Evolutionary conservation across 1,140 invertebrate genomes (phyloP), one percentile per base, ranked within the genome.

Genomic region (Cardiocondyla obscurior): DNA sequence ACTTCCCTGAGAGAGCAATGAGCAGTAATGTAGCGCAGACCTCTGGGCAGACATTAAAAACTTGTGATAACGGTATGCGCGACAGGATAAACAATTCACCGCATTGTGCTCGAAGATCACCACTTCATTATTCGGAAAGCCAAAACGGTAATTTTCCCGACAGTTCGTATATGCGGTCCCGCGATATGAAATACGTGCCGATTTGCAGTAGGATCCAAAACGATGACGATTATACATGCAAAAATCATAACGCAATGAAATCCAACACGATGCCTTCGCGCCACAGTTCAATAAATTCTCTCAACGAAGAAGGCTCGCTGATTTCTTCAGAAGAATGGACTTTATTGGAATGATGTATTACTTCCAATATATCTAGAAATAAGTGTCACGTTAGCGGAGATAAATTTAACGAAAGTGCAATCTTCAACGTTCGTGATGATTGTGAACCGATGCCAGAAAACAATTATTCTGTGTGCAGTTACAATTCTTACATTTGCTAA

Each of bases 401-500:
- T n/a, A 86, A 87, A 7, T 3, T 39, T 25, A 39, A 46, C 0
- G 85, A 86, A 5, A 44, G 44, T 28, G 51, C 14, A 33, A 64
- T 82, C 0, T 39, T 69, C 0, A 64, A 55, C 5, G 33, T 16
- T 0, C 49, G 69, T 1, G 86, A 88, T 4, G 81, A 87, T 3
- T 82, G 73, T 12, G 84, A 87, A 2, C 28, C 58, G 1, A 76
- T 85, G 53, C 25, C 64, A 0, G 84, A 87, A 10, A 85, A 88
- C 19, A 87, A 84, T 88, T 87, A 81, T 22, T 88, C 85, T 3
- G 84, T 87, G 22, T 84, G 82, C 46, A 88, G 82, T 33, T 88
- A 86, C 36, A 87, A 87, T 62, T 88, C 85, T 0, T 87, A 84
- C 2, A 42, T 87, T n/a, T 87, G 82, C 22, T 87, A 86, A 8